These are phyloP conservation scores for Drosophila merina DNA, from an alignment of 2,888 invertebrate genomes.

Conservation along the genomic window DNA sequence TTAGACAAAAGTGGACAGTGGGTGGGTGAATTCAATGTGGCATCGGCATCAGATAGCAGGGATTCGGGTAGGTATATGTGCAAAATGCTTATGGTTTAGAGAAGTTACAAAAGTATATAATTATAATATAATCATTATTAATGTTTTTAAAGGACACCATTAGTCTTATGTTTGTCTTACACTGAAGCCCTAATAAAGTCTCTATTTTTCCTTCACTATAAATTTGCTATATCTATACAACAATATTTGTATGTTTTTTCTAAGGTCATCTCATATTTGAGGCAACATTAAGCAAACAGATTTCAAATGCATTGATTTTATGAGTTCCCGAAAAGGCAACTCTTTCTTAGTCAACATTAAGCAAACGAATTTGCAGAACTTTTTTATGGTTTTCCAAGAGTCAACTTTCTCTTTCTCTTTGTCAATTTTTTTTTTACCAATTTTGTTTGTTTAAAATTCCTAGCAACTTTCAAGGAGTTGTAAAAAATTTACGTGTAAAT, in stretches of 20 bases:
- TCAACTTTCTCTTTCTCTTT: constrained; percentile 13
- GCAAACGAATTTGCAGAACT: constrained; percentile 20
- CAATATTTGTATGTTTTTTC: neutral
- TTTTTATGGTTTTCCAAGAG: constrained; percentile 27
- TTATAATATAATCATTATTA: neutral
- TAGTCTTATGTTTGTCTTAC: neutral
- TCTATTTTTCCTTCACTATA: neutral
- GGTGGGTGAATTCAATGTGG: constrained; percentile 28
- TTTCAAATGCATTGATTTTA: neutral
- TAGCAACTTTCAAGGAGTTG: constrained; percentile 26
- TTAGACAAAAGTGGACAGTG: constrained; percentile 64
- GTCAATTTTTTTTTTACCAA: neutral
- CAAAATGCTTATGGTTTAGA: neutral
- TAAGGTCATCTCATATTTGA: constrained; percentile 2
- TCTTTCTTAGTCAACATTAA: constrained; percentile 38
- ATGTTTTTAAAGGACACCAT: neutral
- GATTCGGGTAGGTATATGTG: neutral
- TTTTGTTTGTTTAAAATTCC: constrained; percentile 45
- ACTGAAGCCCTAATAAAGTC: neutral
- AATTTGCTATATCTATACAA: neutral
- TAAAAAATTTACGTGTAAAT: constrained; percentile 68
- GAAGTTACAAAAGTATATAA: too few relatives aligned
- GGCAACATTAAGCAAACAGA: constrained; percentile 32
- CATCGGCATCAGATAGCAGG: constrained; percentile 13
- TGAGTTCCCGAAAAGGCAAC: constrained; percentile 8